Conservation (phyloP, 2,888 invertebrate genomes). For the Cataglyphis albicans region DNA sequence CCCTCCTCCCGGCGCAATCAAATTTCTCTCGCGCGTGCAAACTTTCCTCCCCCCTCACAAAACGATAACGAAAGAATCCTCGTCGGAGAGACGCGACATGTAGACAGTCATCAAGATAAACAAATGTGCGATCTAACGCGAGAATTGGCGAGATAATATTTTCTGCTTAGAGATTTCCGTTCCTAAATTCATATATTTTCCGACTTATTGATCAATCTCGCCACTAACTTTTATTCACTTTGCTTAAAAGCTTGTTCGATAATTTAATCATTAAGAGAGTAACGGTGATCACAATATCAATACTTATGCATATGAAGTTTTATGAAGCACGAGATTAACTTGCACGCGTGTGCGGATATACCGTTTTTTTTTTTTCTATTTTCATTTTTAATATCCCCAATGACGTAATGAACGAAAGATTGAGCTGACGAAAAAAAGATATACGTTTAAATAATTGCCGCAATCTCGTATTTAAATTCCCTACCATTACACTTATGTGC, state of each 20-base stretch:
- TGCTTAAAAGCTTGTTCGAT: slow-evolving; percentile 11
- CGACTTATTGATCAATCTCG: slow-evolving; percentile 31
- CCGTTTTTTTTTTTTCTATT: slow-evolving; percentile 21
- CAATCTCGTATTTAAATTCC: background rate
- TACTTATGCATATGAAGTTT: background rate
- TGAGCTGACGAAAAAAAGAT: background rate
- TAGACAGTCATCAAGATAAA: slow-evolving; percentile 31
- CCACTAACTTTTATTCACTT: background rate
- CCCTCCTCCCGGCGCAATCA: background rate
- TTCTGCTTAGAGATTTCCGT: background rate
- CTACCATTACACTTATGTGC: background rate
- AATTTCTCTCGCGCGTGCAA: slow-evolving; percentile 1
- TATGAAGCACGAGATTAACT: background rate
- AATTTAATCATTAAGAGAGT: background rate
- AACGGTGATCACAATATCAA: background rate
- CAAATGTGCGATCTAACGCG: slow-evolving; percentile 8
- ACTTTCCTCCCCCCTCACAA: background rate
- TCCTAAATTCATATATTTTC: background rate
- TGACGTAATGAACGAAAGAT: background rate
- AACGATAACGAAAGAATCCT: background rate
- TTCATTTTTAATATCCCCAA: background rate
- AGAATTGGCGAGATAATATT: background rate
- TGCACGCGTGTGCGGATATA: background rate
- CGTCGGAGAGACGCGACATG: background rate
- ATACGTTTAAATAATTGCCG: background rate